Base-by-base conservation (phyloP, 2,888 invertebrate species). In the Chloroclysta siterata region DNA sequence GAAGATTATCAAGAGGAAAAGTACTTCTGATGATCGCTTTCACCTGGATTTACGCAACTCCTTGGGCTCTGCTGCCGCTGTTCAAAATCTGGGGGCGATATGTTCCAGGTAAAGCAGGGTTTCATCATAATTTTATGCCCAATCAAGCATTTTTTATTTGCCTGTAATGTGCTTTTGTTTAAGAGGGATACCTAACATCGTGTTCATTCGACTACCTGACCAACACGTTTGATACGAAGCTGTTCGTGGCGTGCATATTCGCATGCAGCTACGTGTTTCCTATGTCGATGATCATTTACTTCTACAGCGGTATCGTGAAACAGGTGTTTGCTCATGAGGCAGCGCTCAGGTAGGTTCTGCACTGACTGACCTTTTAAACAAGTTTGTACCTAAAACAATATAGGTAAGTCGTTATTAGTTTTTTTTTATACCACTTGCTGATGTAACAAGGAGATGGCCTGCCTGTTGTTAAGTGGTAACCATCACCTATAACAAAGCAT, bases 101-200 rank as follows among this genome's bases (percentile, higher is more conserved):
- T 82, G 97, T 96, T 47, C 97, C 97, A 82, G 97, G 96, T 96
- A 84, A 75, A 3, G 3, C 11, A 8, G 15, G 44, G 15, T 44
- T 8, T 46, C 15, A 46, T 8, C n/a, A 17, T 5, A 7, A 28
- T 41, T n/a, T 28, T 11, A 3, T 46, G 2, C 15, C 17, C 11
- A 44, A 15, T 6, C 2, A 15, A 17, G 10, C 11, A 39, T 39
- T 39, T 46, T 39, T 17, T 17, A 46, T 11, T 10, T 46, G 17
- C 11, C 3, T 17, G 1, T 17, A 3, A 46, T 46, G 3, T 44
- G 7, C 3, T 44, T 47, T 46, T 53, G 15, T 86, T 84, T 58
- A 94, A 95, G 98, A 98, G 94, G 98, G 98, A n/a, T 98, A 96
- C 80, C 90, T 98, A 71, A 98, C 98, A 8, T 96, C 97, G 0